These are phyloP conservation scores for Nudaria mundana DNA, from an alignment of 2,888 invertebrate genomes.

Conservation along the genomic window DNA sequence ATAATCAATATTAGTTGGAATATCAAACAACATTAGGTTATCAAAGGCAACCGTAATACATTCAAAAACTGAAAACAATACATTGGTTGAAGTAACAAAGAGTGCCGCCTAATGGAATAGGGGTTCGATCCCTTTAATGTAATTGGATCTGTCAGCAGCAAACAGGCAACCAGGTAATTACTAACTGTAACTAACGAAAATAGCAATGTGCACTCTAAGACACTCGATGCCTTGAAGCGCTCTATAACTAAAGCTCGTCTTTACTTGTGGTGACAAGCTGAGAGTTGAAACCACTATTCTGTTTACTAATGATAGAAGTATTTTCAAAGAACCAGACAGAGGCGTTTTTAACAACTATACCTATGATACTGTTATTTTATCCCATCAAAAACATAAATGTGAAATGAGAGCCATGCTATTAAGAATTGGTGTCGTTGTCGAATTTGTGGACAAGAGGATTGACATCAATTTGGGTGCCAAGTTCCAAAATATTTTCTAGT, in stretches of 20 bases:
- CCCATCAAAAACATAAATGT: no score
- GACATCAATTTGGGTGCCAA: no score
- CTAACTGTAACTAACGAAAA: slow-evolving; percentile 62
- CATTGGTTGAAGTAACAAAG: slow-evolving; percentile 47
- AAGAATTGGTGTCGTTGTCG: no score
- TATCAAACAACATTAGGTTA: slow-evolving; percentile 23
- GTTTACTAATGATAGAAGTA: no score
- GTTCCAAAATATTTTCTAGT: no score
- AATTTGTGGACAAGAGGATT: no score
- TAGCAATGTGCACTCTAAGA: slow-evolving; percentile 56
- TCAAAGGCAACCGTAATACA: slow-evolving; percentile 33
- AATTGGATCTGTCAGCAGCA: slow-evolving; percentile 77
- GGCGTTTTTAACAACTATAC: no score
- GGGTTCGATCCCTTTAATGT: slow-evolving; percentile 64
- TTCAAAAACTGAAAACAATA: slow-evolving; percentile 47
- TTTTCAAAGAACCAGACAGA: no score
- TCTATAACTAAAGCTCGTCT: slow-evolving; percentile 13
- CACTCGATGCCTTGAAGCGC: slow-evolving; percentile 45
- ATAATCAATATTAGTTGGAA: no score
- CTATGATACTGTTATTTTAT: no score
- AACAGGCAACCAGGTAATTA: slow-evolving; percentile 70
- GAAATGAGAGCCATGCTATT: no score
- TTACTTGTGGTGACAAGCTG: slow-evolving; percentile 8
- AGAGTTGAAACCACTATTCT: slow-evolving; percentile 3
- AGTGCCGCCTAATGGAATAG: slow-evolving; percentile 55